Evolutionary conservation across 2,113 vertebrate species (phyloP).

Genomic region (Microcebus lehilahytsara): DNA sequence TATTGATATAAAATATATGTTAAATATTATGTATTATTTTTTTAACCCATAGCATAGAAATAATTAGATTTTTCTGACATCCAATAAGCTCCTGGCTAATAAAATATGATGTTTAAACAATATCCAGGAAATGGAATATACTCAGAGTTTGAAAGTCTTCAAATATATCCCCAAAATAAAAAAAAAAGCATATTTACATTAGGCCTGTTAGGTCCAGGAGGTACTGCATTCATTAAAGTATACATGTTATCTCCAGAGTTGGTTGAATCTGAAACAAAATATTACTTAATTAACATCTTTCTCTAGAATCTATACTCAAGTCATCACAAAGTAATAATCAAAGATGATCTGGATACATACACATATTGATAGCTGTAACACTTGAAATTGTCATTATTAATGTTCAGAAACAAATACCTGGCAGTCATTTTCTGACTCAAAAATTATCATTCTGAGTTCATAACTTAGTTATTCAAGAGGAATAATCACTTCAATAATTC

Average conservation of each 20-base stretch:
- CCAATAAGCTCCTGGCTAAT: background rate
- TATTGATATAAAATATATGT: background rate
- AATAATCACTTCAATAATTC: background rate
- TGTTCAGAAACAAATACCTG: background rate
- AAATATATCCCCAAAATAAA: background rate
- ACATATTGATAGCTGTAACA: background rate
- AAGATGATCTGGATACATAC: slow-evolving; percentile 3
- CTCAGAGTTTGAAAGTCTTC: background rate
- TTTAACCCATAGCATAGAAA: background rate
- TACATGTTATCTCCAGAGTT: slow-evolving; percentile 99
- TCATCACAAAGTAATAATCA: slow-evolving; percentile 49
- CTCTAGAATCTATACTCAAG: slow-evolving; percentile 13
- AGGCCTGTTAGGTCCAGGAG: slow-evolving; percentile 94
- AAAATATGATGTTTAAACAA: background rate
- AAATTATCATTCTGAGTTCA: background rate
- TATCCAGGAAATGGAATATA: background rate
- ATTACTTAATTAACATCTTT: slow-evolving; percentile 60
- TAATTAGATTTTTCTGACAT: background rate
- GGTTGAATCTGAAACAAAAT: slow-evolving; percentile 93
- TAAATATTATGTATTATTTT: background rate
- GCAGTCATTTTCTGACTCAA: background rate
- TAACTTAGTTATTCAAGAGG: background rate
- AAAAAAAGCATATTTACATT: slow-evolving; percentile 89
- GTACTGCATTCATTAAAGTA: slow-evolving; percentile 98
- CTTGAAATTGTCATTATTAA: background rate